Conservation (phyloP, 2,888 invertebrate genomes). For the Molorchus minor region DNA sequence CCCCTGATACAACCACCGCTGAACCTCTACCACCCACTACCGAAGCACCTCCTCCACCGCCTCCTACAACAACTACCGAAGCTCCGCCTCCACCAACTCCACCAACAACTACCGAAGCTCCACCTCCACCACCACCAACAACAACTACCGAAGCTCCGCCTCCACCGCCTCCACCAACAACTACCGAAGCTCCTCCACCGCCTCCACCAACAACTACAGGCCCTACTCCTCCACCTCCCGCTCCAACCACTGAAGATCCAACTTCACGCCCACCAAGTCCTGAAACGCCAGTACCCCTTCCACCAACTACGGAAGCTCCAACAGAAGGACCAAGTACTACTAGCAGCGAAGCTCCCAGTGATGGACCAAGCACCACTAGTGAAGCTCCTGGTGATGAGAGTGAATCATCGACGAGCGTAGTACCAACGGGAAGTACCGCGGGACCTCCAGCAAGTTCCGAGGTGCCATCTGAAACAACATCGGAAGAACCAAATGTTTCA, state of each 20-base stretch:
- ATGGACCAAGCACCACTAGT: not conserved
- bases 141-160: not conserved
- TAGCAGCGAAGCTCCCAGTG: not conserved
- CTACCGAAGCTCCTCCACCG: not conserved
- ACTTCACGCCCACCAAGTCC: not conserved
- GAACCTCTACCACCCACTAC: not conserved
- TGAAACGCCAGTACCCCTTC: not conserved
- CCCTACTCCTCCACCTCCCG: no score
- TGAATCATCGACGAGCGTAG: not conserved
- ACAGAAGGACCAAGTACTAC: not conserved
- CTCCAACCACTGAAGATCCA: not conserved
- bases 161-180: constrained; percentile 10
- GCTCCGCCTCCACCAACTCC: not conserved
- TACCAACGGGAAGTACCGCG: not conserved
- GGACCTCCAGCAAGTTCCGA: not conserved
- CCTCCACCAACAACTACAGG: not conserved
- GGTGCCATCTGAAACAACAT: constrained; percentile 1
- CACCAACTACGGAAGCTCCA: not conserved
- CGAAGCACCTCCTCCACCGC: not conserved
- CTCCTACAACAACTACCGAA: not conserved
- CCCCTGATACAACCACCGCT: constrained; percentile 1
- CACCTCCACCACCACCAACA: not conserved
- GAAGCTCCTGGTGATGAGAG: not conserved
- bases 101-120: not conserved
- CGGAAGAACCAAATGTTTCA: not conserved